Conservation (phyloP, 2,888 invertebrate species). For the Leptopterna dolabrata region DNA sequence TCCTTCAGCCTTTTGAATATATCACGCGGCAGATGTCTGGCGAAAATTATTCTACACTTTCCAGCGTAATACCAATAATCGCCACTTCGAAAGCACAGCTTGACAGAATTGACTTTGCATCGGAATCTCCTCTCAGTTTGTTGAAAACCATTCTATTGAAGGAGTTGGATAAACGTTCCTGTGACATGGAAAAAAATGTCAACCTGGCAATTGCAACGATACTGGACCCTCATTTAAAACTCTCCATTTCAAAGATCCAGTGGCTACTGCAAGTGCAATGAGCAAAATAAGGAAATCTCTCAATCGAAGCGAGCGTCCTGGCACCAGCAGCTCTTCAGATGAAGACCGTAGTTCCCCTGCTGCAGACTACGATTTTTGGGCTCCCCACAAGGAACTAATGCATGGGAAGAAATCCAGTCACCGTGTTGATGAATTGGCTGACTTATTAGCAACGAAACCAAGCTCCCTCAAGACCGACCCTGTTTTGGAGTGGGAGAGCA, state of each 20-base stretch:
- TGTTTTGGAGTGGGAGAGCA: constrained; percentile 20
- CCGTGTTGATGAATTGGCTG: constrained; percentile 4
- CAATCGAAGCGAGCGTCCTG: not conserved
- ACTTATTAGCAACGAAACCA: not conserved
- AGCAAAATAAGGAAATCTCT: not conserved
- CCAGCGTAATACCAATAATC: constrained; percentile 23
- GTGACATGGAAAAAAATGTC: not conserved
- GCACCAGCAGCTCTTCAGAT: constrained; percentile 15
- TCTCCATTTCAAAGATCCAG: constrained; percentile 31
- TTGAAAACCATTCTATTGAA: not conserved
- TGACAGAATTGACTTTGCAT: not conserved
- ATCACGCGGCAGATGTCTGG: constrained; percentile 10
- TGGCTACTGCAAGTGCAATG: constrained; percentile 13
- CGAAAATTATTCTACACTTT: constrained; percentile 2
- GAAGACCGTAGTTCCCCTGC: not conserved
- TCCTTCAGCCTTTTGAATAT: constrained; percentile 32
- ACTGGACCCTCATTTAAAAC: constrained; percentile 22
- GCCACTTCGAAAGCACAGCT: not conserved
- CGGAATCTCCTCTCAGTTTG: not conserved
- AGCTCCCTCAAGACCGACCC: constrained; percentile 26
- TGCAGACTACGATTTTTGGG: constrained; percentile 39
- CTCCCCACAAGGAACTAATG: constrained; percentile 23
- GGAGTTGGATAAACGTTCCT: not conserved
- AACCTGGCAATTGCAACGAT: constrained; percentile 30
- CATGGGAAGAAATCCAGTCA: constrained; percentile 16